Evolutionary conservation across 1,140 invertebrate species (phyloP).

Genomic region (Dendroctonus valens): DNA sequence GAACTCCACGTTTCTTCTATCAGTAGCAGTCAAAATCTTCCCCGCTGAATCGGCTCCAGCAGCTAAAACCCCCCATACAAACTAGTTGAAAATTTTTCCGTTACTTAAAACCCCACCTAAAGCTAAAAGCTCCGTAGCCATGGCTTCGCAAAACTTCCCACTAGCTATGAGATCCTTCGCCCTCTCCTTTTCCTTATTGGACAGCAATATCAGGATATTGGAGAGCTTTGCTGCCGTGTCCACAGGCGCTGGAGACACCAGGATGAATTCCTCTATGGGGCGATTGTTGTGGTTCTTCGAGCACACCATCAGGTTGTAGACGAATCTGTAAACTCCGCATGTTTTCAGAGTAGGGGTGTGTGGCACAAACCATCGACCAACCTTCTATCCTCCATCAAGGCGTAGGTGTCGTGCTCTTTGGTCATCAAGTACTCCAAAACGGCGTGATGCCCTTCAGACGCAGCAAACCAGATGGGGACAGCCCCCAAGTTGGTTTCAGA

Average conservation of each 20-base stretch:
- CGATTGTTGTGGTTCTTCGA: constrained; percentile 96
- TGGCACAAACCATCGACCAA: constrained; percentile 49
- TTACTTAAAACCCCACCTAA: constrained; percentile 50
- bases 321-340: constrained; percentile 61
- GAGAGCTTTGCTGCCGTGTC: constrained; percentile 98
- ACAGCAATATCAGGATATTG: constrained; percentile 84
- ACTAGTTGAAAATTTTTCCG: neutral
- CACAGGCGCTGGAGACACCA: constrained; percentile 95
- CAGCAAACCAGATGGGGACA: constrained; percentile 95
- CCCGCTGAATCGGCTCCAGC: constrained; percentile 92
- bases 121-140: constrained; percentile 95
- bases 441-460: constrained; percentile 93
- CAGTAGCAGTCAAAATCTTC: constrained; percentile 85
- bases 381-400: constrained; percentile 93
- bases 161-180: constrained; percentile 94
- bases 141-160: constrained; percentile 92
- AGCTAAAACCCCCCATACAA: constrained; percentile 52
- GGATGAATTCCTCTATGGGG: constrained; percentile 94
- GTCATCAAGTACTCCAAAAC: constrained; percentile 94
- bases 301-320: constrained; percentile 98
- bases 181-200: constrained; percentile 94
- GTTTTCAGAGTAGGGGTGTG: neutral
- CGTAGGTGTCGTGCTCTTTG: constrained; percentile 96
- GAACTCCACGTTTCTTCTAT: constrained; percentile 89
- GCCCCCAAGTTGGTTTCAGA: constrained; percentile 91